phyloP scores from a whole-genome alignment of 2,113 vertebrate species.

The Thunnus thynnus region DNA sequence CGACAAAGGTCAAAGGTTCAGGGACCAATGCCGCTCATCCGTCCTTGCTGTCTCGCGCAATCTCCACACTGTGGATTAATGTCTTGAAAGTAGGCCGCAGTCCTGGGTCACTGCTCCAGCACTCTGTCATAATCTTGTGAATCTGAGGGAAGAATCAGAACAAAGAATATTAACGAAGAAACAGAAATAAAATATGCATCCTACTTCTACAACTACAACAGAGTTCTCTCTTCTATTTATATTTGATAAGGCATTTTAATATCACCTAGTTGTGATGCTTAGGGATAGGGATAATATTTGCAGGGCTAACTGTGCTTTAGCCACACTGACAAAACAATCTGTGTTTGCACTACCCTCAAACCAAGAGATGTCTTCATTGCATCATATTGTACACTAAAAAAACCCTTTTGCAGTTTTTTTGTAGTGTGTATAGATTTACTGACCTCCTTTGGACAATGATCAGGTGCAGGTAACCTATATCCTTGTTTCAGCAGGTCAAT shows the following conservation, averaged over 20 bases:
- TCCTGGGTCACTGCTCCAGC: conserved; percentile 89
- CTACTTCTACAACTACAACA: neutral
- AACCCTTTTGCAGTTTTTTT: too few relatives aligned
- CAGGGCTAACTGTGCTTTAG: too few relatives aligned
- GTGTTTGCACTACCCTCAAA: too few relatives aligned
- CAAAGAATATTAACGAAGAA: neutral
- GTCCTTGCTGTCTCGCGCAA: conserved; percentile 86
- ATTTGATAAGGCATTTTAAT: too few relatives aligned
- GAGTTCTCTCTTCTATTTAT: too few relatives aligned
- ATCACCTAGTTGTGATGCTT: too few relatives aligned
- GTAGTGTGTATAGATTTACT: conserved; percentile 10
- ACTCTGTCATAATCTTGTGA: conserved; percentile 91
- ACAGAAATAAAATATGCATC: neutral
- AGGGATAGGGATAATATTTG: too few relatives aligned
- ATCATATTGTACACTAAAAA: too few relatives aligned
- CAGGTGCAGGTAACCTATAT: conserved; percentile 90
- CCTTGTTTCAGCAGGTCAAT: conserved; percentile 94
- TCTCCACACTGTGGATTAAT: conserved; percentile 88
- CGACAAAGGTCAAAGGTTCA: conserved; percentile 36
- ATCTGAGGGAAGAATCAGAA: conserved; percentile 82
- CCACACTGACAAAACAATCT: too few relatives aligned
- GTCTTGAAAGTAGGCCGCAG: conserved; percentile 90
- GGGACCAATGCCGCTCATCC: conserved; percentile 77
- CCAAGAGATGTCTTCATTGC: too few relatives aligned
- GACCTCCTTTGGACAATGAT: conserved; percentile 93